Percentiles rank a stretch among this genome's conserved stretches.
phyloP scores from a whole-genome alignment of 2,888 invertebrate genomes.

The Eupithecia inturbata region DNA sequence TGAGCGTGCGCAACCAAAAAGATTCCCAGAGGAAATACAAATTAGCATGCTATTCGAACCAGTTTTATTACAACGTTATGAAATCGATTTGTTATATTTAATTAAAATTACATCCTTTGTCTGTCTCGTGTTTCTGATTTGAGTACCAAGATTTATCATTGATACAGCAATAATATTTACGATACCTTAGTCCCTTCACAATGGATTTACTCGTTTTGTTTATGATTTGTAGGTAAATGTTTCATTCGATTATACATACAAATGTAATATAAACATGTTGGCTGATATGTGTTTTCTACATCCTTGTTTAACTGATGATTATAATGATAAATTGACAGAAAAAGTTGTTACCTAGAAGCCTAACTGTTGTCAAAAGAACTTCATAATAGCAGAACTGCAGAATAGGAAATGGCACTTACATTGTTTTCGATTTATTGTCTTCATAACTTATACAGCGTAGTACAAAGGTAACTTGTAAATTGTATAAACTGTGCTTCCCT shows the following conservation, averaged over 20 bases:
- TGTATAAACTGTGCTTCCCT: constrained; percentile 50
- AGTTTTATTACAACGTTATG: constrained; percentile 54
- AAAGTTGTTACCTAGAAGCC: background rate
- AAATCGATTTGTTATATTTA: constrained; percentile 59
- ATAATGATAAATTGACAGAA: background rate
- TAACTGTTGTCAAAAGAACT: constrained; percentile 10
- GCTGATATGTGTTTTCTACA: background rate
- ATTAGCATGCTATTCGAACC: constrained; percentile 51
- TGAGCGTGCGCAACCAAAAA: constrained; percentile 44
- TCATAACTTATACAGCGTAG: background rate
- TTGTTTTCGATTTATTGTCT: background rate
- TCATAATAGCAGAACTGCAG: background rate
- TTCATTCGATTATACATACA: background rate
- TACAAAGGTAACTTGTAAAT: constrained; percentile 16
- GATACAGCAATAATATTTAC: background rate
- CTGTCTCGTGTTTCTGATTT: background rate
- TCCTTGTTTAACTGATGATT: background rate
- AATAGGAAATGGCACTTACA: background rate
- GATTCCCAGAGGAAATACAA: constrained; percentile 52
- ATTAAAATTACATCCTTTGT: constrained; percentile 48
- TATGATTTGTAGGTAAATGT: constrained; percentile 13
- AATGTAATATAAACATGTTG: background rate
- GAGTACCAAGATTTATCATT: background rate
- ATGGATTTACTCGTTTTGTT: constrained; percentile 16
- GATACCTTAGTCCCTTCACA: background rate